Evolutionary conservation across 2,113 vertebrate genomes (phyloP).

Genomic region (Notothenia rossii): DNA sequence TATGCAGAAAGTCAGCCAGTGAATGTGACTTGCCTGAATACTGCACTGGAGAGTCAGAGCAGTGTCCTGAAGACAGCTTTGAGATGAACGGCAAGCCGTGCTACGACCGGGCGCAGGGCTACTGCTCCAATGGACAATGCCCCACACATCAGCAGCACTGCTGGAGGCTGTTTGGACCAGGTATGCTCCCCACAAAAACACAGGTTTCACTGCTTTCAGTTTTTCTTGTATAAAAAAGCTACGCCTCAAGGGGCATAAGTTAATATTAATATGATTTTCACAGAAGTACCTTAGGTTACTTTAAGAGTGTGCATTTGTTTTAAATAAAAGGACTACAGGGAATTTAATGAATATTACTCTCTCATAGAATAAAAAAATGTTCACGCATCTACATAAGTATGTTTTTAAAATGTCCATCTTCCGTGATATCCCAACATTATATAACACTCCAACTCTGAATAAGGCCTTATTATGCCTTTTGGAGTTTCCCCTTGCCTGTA

Average conservation of each 20-base stretch:
- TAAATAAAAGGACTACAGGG: background rate
- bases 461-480: background rate
- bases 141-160: slow-evolving; percentile 86
- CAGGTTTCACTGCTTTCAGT: background rate
- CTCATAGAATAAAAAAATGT: background rate
- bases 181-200: slow-evolving; percentile 68
- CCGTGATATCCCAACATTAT: background rate
- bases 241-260: background rate
- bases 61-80: slow-evolving; percentile 90
- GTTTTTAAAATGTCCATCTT: background rate
- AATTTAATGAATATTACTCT: slow-evolving; percentile 12
- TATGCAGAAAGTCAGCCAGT: slow-evolving; percentile 81
- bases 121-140: slow-evolving; percentile 90
- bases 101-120: slow-evolving; percentile 74
- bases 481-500: too few species aligned
- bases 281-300: background rate
- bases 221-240: background rate
- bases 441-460: too few species aligned
- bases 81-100: slow-evolving; percentile 90
- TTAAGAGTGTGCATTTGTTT: background rate
- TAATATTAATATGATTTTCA: background rate
- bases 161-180: slow-evolving; percentile 88
- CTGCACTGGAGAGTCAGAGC: slow-evolving; percentile 82
- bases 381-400: background rate
- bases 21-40: slow-evolving; percentile 89